phyloP scores from a whole-genome alignment of 92 coral and sea anemone genomes.

The Epizoanthus scotinus region DNA sequence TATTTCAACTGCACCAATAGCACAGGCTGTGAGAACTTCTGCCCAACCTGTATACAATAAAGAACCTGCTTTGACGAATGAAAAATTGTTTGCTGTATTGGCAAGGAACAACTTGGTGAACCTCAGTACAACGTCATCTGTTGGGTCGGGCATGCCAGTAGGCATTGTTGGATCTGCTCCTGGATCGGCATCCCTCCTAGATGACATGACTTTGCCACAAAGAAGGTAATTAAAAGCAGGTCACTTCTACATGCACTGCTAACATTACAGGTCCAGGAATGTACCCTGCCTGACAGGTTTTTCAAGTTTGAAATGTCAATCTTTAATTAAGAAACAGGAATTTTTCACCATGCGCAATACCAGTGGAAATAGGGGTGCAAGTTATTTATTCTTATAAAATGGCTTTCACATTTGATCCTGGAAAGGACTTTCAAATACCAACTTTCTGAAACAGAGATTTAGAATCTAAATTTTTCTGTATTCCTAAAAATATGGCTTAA shows the following conservation, averaged over 20 bases:
- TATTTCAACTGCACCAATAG: conserved; percentile 39
- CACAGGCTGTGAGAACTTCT: conserved; percentile 36
- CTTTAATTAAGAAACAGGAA: too few species aligned
- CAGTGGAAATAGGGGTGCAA: too few species aligned
- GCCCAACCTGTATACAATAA: conserved; percentile 19
- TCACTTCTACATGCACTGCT: background rate
- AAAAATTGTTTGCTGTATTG: conserved; percentile 36
- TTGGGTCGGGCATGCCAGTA: conserved; percentile 21
- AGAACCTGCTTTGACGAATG: conserved; percentile 46
- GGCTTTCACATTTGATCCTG: too few species aligned
- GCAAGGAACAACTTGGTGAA: conserved; percentile 35
- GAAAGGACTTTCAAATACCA: too few species aligned
- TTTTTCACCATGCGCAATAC: too few species aligned
- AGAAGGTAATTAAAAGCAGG: conserved; percentile 71
- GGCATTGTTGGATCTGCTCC: conserved; percentile 28
- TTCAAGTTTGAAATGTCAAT: too few species aligned
- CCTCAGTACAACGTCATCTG: conserved; percentile 20
- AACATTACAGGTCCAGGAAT: too few species aligned
- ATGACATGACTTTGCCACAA: conserved; percentile 58
- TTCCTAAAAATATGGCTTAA: too few species aligned
- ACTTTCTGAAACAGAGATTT: too few species aligned
- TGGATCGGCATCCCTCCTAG: conserved; percentile 54
- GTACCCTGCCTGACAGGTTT: too few species aligned
- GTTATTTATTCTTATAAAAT: too few species aligned
- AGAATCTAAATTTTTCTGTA: too few species aligned